Percentiles rank a stretch among this genome's conserved stretches.
Evolutionary conservation across 2,888 invertebrate species (phyloP).

Genomic region (Netelia melanura): DNA sequence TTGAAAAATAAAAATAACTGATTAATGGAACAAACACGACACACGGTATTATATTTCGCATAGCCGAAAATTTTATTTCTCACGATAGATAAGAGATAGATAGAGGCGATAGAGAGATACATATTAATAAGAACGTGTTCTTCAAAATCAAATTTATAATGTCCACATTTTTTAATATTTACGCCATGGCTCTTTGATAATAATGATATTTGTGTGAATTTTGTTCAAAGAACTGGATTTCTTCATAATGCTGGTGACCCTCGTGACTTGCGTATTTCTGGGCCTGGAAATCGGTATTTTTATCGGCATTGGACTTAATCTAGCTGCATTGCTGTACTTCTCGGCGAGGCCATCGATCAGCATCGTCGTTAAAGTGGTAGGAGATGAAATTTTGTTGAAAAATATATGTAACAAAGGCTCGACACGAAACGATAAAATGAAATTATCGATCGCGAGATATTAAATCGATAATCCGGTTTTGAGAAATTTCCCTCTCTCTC

Average conservation of each 20-base stretch:
- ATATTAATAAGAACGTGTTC: too few relatives aligned
- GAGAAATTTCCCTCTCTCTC: not conserved
- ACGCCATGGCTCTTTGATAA: too few relatives aligned
- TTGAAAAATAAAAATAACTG: too few relatives aligned
- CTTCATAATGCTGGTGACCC: constrained; percentile 86
- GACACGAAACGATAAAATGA: constrained; percentile 3
- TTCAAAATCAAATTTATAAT: too few relatives aligned
- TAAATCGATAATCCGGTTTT: constrained; percentile 14
- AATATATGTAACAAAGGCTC: not conserved
- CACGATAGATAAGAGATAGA: too few relatives aligned
- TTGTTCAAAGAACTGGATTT: constrained; percentile 86
- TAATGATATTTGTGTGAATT: not conserved
- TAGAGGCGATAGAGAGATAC: too few relatives aligned
- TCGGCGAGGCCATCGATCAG: constrained; percentile 85
- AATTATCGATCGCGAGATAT: constrained; percentile 1
- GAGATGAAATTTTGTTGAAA: not conserved
- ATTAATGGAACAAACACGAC: too few relatives aligned
- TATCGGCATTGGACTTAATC: constrained; percentile 86
- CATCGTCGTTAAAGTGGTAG: constrained; percentile 73
- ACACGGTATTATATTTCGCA: too few relatives aligned
- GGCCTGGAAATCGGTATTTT: constrained; percentile 89
- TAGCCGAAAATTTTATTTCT: too few relatives aligned
- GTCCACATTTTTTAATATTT: too few relatives aligned
- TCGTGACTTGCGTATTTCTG: constrained; percentile 87
- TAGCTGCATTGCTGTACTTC: constrained; percentile 86